Base-by-base conservation (phyloP, 2,113 vertebrate genomes). In the Ammodytes dubius region DNA sequence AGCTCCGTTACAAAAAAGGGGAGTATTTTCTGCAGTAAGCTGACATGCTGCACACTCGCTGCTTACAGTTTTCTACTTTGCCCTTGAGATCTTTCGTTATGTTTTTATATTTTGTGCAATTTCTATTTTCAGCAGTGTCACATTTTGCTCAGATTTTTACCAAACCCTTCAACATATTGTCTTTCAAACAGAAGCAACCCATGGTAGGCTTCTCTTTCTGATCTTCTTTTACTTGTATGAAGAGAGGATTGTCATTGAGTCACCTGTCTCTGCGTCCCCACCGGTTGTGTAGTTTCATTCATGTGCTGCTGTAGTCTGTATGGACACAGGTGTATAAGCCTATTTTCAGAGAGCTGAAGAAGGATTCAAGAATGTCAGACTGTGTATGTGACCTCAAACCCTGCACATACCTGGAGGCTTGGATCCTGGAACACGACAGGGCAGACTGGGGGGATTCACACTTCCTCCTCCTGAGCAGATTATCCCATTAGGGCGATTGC, bases 401-500 rank as follows among this genome's bases (percentile, higher is more conserved):
- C 52, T 74, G 72, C 68, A 37, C 61, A 79, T 67, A 82, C 79
- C 82, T 87, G 58, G 35, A 72, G 63, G 79, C 61, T 73, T 0
- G 63, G 74, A 83, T 86, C 43, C 49, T 46, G 45, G 65, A 27
- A 54, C 59, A 35, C 49, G 57, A 52, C 54, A 35, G 59, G 42
- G 43, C 40, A 40, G 60, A 64, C 42, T 53, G 27, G 12, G 37
- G 35, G 43, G 50, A 27, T 72, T 10, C n/a, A 42, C 60, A 13
- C 40, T 49, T 57, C 58, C 63, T 57, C 58, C 63, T 19, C 56
- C 19, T 49, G 54, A 68, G 52, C 58, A 17, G 71, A 84, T 77
- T 65, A 73, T 79, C 61, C 39, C 68, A 81, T 85, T 56, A 69
- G 77, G 40, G 63, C 65, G 68, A 86, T 88, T 68, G 65, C 70